Base-by-base conservation (phyloP, 2,888 invertebrate species). In the Lasioglossum villosulum region DNA sequence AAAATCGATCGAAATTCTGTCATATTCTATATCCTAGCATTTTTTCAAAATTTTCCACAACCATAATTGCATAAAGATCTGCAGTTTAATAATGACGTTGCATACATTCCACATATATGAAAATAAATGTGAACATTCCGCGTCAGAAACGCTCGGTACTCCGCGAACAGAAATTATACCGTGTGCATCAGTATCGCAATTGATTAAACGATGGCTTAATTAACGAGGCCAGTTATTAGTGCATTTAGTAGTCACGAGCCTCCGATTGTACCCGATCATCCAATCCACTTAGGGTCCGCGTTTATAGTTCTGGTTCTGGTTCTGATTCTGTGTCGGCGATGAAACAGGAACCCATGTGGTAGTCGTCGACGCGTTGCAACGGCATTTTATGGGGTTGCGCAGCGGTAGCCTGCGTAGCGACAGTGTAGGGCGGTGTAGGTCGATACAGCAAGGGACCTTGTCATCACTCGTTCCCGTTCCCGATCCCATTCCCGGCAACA, bases 391-490 rank as follows among this genome's bases (percentile, higher is more conserved):
- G 89, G 88, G 87, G 72, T 72, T 82, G 91, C 87, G 91, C 88
- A 82, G 78, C 78, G 86, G 84, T 78, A 92, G 90, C 80, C 92
- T 90, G 92, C 91, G 88, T 90, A 91, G 90, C 90, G 90, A 85
- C 90, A 87, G 82, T 82, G 78, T 87, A 89, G 92, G 90, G 83
- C 89, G 87, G 82, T 82, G 79, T 87, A 89, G 92, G 91, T 92
- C 92, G 92, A 93, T 92, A 93, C 91, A 90, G 90, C 63, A 75
- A 71, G 78, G 84, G 81, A 82, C 79, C 82, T 88, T 82, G 83
- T 77, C 86, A 68, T 86, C 90, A 81, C 77, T 83, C 84, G 72
- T 83, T 83, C 78, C 86, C 79, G 68, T 45, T 45, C 45, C 45
- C 16, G 45, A 16, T 45, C 4, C 16, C 16, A 16, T 45, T 16